Evolutionary conservation across 2,797 vertebrate genomes (phyloP).

Genomic region (Pipistrellus nathusii): DNA sequence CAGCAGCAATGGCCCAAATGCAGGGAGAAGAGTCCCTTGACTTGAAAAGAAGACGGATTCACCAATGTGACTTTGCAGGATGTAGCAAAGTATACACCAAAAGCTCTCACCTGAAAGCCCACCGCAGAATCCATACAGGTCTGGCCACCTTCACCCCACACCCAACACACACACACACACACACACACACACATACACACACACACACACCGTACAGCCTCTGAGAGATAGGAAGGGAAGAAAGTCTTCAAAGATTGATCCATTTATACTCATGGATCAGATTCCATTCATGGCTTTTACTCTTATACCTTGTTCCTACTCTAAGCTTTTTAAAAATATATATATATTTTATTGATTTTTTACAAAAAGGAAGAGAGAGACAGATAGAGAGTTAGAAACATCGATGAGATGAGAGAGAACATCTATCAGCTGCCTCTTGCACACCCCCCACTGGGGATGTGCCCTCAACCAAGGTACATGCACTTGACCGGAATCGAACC

Average conservation of each 20-base stretch:
- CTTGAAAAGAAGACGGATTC: conserved; percentile 95
- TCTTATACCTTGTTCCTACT: not conserved
- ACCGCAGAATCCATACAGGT: conserved; percentile 98
- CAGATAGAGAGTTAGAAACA: too few relatives aligned
- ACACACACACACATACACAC: not conserved
- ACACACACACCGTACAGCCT: not conserved
- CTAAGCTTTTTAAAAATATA: not conserved
- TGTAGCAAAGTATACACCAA: conserved; percentile 99
- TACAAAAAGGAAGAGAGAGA: too few relatives aligned
- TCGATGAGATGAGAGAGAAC: too few relatives aligned
- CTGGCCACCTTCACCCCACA: not conserved
- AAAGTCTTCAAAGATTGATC: conserved; percentile 1
- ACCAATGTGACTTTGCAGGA: conserved; percentile 98
- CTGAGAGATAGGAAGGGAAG: not conserved
- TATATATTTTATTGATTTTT: too few relatives aligned
- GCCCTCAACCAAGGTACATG: too few relatives aligned
- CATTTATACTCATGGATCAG: not conserved
- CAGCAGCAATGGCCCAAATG: conserved; percentile 83
- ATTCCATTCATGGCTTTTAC: not conserved
- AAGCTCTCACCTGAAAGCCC: conserved; percentile 98
- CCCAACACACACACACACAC: not conserved
- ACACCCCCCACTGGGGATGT: too few relatives aligned
- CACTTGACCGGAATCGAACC: too few relatives aligned
- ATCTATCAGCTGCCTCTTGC: too few relatives aligned
- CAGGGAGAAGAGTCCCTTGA: conserved; percentile 90